Evolutionary conservation across 2,797 vertebrate species (phyloP), one percentile per base, ranked within the genome.

Genomic region (Galagoides demidoff): DNA sequence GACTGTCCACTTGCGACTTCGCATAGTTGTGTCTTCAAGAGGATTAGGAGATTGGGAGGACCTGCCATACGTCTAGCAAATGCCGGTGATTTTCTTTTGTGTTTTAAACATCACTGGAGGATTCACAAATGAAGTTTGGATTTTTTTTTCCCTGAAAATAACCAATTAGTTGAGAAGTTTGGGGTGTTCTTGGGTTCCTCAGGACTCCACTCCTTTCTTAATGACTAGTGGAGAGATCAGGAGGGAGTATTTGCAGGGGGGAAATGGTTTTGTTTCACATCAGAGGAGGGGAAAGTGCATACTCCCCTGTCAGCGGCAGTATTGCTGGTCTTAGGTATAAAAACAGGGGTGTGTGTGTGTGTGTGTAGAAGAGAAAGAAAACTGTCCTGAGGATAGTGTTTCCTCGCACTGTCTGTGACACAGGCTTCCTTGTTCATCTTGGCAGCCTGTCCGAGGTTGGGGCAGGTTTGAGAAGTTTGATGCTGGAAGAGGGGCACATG

Each of bases 71-170:
- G 29, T 23, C 20, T 23, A 13, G 78, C 7, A 22, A 23, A 37
- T 57, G 88, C 37, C 78, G 1, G 39, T 3, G 52, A 7, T 17
- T 29, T 10, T 25, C 74, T 64, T 7, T 7, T 11, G 27, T 39
- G 1, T 4, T 20, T 23, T 20, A 14, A 19, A 9, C 70, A 34
- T 59, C 34, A 0, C 31, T 2, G 31, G 61, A 66, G 64, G 12
- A 25, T n/a, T 83, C 64, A 17, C 70, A 34, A 94, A 95, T 55
- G 83, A 90, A 96, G 93, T 96, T 95, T 55, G 93, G 45, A 43
- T 14, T 49, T 63, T 52, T 55, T 34, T 3, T 55, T 11, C 3
- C 64, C 25, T 6, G 57, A 2, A 85, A 81, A 95, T 43, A 55
- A 3, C 87, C 71, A 1, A 0, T n/a, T 27, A 13, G 68, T 43